Conservation (phyloP, 2,888 invertebrate genomes). For the Parapristionchus giblindavisi region DNA sequence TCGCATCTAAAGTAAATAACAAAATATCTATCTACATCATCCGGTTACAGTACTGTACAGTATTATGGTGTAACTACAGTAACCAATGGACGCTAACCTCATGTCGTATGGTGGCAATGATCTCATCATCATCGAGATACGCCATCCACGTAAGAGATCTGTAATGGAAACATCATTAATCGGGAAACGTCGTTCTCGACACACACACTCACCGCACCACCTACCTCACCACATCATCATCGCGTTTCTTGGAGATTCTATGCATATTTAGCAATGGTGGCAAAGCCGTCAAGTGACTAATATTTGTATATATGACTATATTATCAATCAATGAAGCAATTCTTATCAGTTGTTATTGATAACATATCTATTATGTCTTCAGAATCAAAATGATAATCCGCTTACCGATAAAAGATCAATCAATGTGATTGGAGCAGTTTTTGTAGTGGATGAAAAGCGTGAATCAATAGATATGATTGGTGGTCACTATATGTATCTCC, state of each 20-base stretch:
- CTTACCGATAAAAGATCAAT: too few relatives aligned
- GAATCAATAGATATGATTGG: neutral
- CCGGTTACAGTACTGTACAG: too few relatives aligned
- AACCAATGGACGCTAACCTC: constrained; percentile 15
- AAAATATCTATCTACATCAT: too few relatives aligned
- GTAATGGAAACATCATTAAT: neutral
- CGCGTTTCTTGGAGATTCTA: neutral
- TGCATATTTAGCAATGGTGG: neutral
- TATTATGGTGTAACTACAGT: too few relatives aligned
- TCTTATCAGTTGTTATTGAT: too few relatives aligned
- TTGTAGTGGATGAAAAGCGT: neutral
- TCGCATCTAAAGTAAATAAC: constrained; percentile 29
- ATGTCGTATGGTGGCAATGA: constrained; percentile 35
- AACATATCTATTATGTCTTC: too few relatives aligned
- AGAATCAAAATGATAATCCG: too few relatives aligned
- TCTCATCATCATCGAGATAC: constrained; percentile 36
- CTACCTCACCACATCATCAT: constrained; percentile 8
- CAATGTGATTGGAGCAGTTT: too few relatives aligned
- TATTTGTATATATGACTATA: too few relatives aligned
- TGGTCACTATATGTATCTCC: neutral
- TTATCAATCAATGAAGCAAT: too few relatives aligned
- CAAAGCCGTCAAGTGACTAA: too few relatives aligned
- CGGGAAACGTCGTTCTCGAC: neutral
- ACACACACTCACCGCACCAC: constrained; percentile 6
- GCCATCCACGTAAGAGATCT: constrained; percentile 32